Conservation (phyloP, 2,888 invertebrate species). For the Drosophila setosimentum region DNA sequence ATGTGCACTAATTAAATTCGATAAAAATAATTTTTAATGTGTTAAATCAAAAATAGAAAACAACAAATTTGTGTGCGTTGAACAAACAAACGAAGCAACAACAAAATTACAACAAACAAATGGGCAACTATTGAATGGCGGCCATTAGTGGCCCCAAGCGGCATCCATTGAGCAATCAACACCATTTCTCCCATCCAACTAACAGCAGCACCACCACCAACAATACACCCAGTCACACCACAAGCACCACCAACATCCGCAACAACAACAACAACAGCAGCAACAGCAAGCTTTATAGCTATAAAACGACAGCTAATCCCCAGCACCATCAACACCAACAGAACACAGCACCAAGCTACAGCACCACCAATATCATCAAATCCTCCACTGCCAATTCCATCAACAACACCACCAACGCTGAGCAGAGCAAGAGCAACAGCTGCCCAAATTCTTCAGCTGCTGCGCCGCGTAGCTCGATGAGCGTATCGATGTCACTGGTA, state of each 20-base stretch:
- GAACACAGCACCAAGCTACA: conserved; percentile 33
- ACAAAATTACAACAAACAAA: conserved; percentile 52
- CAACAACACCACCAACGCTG: conserved; percentile 14
- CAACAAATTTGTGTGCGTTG: conserved; percentile 10
- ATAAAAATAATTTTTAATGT: conserved; percentile 47
- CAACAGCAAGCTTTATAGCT: conserved; percentile 27
- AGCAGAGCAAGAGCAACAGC: conserved; percentile 36
- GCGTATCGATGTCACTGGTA: conserved; percentile 91
- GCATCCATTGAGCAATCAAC: conserved; percentile 85
- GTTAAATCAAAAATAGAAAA: conserved; percentile 39
- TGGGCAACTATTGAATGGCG: conserved; percentile 87
- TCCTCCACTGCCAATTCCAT: conserved; percentile 13
- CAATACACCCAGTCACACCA: conserved; percentile 23
- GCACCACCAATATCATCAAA: conserved; percentile 20
- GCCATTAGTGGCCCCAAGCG: conserved; percentile 95
- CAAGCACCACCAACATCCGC: conserved; percentile 23
- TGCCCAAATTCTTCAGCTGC: conserved; percentile 65
- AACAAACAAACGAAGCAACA: conserved; percentile 11
- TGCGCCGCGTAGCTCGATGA: conserved; percentile 93
- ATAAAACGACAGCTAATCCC: conserved; percentile 47
- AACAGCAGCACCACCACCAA: conserved; percentile 33
- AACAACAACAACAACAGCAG: conserved; percentile 16
- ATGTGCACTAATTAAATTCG: conserved; percentile 42
- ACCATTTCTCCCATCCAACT: conserved; percentile 71
- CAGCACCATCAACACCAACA: conserved; percentile 33